Evolutionary conservation across 2,797 vertebrate genomes (phyloP).

Genomic region (Eulemur coronatus): DNA sequence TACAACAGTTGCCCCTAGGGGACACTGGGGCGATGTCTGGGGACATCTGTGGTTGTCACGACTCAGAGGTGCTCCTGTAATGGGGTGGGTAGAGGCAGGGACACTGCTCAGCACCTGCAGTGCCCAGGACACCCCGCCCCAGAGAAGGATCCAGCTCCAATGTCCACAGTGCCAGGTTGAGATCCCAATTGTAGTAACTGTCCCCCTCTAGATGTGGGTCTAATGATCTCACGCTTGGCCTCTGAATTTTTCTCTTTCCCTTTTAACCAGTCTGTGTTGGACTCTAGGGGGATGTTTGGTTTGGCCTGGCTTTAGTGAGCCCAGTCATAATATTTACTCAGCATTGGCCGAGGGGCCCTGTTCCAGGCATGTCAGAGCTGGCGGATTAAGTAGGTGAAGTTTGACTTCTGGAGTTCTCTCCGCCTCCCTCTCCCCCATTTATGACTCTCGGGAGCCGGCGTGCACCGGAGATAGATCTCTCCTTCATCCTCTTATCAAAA

Average conservation of each 20-base stretch:
- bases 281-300: neutral
- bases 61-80: neutral
- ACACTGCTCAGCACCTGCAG: too few relatives aligned
- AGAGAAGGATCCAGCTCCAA: neutral
- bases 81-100: neutral
- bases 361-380: neutral
- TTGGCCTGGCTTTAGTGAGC: neutral
- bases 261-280: neutral
- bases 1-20: neutral
- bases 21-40: neutral
- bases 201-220: neutral
- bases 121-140: neutral
- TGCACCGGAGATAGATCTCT: neutral
- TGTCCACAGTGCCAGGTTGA: accelerated
- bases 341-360: neutral
- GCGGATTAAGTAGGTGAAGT: neutral
- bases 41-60: neutral
- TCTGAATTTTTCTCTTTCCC: neutral
- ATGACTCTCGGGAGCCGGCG: neutral
- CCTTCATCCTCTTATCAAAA: neutral
- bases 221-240: neutral
- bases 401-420: neutral
- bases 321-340: neutral
- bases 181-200: accelerated
- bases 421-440: neutral